phyloP scores from a whole-genome alignment of 2,888 invertebrate genomes.

The Epistrophe eligans region DNA sequence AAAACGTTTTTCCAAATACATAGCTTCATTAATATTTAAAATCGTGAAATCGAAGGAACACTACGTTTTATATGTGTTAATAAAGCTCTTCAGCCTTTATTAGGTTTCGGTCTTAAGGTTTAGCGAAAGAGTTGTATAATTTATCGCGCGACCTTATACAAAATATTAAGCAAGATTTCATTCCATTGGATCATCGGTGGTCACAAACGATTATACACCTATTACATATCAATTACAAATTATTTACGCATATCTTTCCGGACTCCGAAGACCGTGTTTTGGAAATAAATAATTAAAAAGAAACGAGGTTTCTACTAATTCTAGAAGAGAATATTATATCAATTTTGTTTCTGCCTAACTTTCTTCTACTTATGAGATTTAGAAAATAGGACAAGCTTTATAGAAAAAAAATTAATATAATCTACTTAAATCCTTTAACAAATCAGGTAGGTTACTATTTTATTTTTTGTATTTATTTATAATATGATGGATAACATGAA shows the following conservation, averaged over 20 bases:
- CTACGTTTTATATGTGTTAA: not conserved
- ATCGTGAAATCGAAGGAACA: not conserved
- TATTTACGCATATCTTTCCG: slow-evolving; percentile 14
- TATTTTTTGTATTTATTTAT: not conserved
- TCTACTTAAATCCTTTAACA: slow-evolving; percentile 1
- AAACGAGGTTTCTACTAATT: not conserved
- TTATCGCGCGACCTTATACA: slow-evolving; percentile 29
- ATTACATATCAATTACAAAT: slow-evolving; percentile 34
- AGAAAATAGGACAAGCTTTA: not conserved
- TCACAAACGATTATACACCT: slow-evolving; percentile 23
- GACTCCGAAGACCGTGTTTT: not conserved
- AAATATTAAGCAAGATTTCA: slow-evolving; percentile 49
- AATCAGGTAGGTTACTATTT: slow-evolving; percentile 40
- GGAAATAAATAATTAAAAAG: slow-evolving; percentile 22
- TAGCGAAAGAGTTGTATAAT: slow-evolving; percentile 58
- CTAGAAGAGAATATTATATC: not conserved
- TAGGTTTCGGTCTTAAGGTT: slow-evolving; percentile 51
- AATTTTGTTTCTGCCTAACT: slow-evolving; percentile 15
- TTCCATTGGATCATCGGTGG: slow-evolving; percentile 45
- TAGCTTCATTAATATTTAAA: not conserved
- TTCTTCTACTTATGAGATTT: slow-evolving; percentile 19
- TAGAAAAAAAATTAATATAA: not conserved
- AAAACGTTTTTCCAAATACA: not conserved
- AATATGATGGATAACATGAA: too few species aligned
- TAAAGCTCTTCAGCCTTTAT: slow-evolving; percentile 48